These are phyloP conservation scores for Aphodius sticticus DNA, from an alignment of 2,888 invertebrate genomes.

Conservation along the genomic window DNA sequence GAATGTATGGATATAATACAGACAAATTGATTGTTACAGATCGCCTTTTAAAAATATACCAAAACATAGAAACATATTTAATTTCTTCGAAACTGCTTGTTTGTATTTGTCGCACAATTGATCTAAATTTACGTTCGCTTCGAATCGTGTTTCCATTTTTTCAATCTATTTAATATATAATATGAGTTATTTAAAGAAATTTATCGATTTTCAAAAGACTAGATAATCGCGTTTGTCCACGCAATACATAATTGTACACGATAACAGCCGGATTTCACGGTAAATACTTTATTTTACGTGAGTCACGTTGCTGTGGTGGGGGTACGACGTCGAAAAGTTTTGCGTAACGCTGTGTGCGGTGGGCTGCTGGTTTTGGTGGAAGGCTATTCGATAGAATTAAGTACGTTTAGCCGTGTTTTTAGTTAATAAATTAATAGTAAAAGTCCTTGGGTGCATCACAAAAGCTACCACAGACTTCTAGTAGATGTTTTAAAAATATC, in stretches of 20 bases:
- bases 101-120: no score
- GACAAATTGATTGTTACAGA: no score
- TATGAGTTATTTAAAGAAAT: not conserved
- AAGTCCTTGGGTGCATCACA: not conserved
- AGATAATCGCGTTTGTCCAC: not conserved
- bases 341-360: not conserved
- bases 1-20: no score
- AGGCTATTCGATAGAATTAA: not conserved
- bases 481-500: not conserved
- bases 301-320: not conserved
- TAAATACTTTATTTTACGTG: not conserved
- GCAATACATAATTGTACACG: not conserved
- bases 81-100: no score
- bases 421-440: constrained; percentile 36
- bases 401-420: not conserved
- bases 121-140: not conserved
- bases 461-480: not conserved
- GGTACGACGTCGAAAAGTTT: not conserved
- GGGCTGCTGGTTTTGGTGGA: not conserved
- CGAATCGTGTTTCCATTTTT: not conserved
- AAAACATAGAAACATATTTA: no score
- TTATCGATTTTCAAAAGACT: not conserved
- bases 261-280: not conserved
- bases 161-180: not conserved
- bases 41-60: no score